Conservation (phyloP, 2,113 vertebrate species). For the Solenodon paradoxus region DNA sequence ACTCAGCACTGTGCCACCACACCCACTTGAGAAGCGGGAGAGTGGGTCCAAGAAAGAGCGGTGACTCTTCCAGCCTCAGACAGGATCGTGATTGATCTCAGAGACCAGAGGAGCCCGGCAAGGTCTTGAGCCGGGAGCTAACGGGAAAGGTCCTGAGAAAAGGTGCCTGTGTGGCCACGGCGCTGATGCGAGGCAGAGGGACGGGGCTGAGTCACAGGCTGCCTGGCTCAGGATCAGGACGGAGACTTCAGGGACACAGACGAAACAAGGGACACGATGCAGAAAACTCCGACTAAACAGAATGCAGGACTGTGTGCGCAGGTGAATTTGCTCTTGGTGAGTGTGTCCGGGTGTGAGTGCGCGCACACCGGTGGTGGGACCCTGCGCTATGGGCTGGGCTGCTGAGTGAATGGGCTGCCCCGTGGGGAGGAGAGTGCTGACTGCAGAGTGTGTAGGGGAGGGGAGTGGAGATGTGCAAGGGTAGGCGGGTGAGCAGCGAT, state of each 20-base stretch:
- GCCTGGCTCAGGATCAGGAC: background rate
- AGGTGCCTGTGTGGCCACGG: background rate
- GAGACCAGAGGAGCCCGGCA: background rate
- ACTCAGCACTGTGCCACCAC: background rate
- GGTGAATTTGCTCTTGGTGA: background rate
- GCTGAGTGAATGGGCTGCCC: too few species aligned
- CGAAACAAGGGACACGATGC: fast-evolving
- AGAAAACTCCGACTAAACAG: too few species aligned
- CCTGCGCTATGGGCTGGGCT: background rate
- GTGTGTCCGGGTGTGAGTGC: background rate
- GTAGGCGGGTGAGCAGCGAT: background rate
- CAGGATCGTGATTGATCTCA: background rate
- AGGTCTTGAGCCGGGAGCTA: too few species aligned
- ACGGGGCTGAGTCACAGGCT: background rate
- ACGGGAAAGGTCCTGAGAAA: too few species aligned
- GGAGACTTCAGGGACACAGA: background rate
- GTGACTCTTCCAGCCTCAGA: too few species aligned
- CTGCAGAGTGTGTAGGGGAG: background rate
- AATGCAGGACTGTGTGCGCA: fast-evolving
- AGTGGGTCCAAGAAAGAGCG: fast-evolving
- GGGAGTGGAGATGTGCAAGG: background rate
- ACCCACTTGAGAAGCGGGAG: background rate
- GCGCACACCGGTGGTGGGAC: background rate
- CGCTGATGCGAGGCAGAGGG: background rate
- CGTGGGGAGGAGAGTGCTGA: too few species aligned